phyloP scores from a whole-genome alignment of 2,797 vertebrate genomes.

The Scarus forsteni region DNA sequence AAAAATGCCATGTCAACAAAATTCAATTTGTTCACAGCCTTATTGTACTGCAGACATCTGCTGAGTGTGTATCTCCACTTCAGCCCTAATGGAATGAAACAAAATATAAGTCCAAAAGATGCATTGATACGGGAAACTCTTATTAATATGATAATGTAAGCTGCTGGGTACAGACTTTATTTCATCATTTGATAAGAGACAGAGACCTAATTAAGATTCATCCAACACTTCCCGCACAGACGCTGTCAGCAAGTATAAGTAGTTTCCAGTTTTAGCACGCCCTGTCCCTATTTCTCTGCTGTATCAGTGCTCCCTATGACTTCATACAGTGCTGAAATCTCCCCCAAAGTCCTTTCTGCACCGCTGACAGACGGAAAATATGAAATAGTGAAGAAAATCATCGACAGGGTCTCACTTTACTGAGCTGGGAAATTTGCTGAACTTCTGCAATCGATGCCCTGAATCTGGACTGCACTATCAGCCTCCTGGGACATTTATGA shows the following conservation, averaged over 20 bases:
- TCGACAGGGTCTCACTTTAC: conserved; percentile 73
- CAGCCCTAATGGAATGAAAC: neutral
- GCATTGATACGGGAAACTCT: neutral
- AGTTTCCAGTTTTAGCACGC: neutral
- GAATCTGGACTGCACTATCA: conserved; percentile 64
- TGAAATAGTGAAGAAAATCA: conserved; percentile 69
- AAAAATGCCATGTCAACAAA: neutral
- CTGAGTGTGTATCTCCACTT: neutral
- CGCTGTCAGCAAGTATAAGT: conserved; percentile 17
- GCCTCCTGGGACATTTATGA: conserved; percentile 59
- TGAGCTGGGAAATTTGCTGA: conserved; percentile 78
- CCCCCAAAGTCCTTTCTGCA: conserved; percentile 34
- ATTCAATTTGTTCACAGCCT: neutral
- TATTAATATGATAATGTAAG: neutral
- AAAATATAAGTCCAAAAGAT: neutral
- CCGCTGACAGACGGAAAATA: conserved; percentile 48
- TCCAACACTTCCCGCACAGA: neutral
- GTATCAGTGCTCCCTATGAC: conserved; percentile 26
- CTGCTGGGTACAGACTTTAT: neutral
- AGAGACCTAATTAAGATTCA: conserved; percentile 14
- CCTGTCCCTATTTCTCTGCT: conserved; percentile 10
- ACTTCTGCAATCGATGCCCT: conserved; percentile 71
- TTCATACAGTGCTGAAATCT: conserved; percentile 56
- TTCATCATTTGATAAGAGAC: conserved; percentile 19
- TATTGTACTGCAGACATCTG: neutral